Evolutionary conservation across 1,140 invertebrate species (phyloP), one percentile per base, ranked within the genome.

Genomic region (Drosophila seguyi): DNA sequence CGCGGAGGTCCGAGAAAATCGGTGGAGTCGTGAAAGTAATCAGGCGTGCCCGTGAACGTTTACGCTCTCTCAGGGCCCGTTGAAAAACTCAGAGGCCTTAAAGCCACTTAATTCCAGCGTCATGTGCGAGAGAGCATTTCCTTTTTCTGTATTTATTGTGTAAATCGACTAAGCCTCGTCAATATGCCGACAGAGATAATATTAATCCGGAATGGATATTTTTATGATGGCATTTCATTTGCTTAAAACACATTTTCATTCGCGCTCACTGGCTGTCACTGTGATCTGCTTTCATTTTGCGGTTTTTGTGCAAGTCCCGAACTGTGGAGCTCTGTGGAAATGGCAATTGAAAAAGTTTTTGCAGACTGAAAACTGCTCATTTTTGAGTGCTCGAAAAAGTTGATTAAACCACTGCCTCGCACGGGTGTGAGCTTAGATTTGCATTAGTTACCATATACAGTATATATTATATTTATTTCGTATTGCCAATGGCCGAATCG

Each of bases 301-400:
- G 56, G 56, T 34, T 60, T 77, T 48, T 69, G 68, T 79, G 68
- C 61, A 57, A 57, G 60, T 60, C 41, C 65, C 48, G 11, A 52
- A 53, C 41, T 68, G 62, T 67, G 59, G 68, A 59, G 66, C 42
- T 75, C 39, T 62, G 73, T 81, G 68, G 69, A 60, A 60, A 75
- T 65, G 81, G 79, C 69, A 79, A 87, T 87, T 82, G 75, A 71
- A 82, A 82, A 87, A 82, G 38, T 87, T 87, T 61, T 58, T 27
- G 38, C 25, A 3, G 8, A 41, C 20, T 45, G 61, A 25, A 74
- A 76, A 56, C 52, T 68, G 38, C 58, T 27, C 44, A 65, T 68
- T 80, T 85, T 68, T 79, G 66, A 48, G 65, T 75, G 55, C 53
- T 60, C 31, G 55, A 27, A 67, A 85, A 87, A 79, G 68, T 68